Percentiles rank a stretch among this genome's conserved stretches.
These are phyloP conservation scores for Cryptotis parvus DNA, from an alignment of 2,113 vertebrate genomes.

Conservation along the genomic window DNA sequence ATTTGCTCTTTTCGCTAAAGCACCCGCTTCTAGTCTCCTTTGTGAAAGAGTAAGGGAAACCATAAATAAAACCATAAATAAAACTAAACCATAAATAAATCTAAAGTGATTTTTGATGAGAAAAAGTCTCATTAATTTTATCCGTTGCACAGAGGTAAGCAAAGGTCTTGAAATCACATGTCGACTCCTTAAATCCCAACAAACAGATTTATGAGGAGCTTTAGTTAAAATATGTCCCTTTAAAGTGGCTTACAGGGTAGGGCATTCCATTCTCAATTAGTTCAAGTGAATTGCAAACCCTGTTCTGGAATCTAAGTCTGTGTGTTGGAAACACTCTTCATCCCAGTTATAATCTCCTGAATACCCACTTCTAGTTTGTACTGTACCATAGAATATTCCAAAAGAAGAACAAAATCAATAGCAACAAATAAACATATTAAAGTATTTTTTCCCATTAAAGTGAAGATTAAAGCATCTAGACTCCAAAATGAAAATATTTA, in stretches of 20 bases:
- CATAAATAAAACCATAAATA: not conserved
- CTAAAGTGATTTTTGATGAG: too few relatives aligned
- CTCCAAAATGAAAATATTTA: conserved; percentile 45
- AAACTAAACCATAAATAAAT: too few relatives aligned
- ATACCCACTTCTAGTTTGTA: not conserved
- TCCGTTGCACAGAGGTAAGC: too few relatives aligned
- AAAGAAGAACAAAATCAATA: conserved; percentile 2
- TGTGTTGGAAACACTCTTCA: not conserved
- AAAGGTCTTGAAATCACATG: too few relatives aligned
- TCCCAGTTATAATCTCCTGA: not conserved
- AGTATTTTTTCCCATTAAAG: not conserved
- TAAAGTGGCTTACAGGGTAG: too few relatives aligned
- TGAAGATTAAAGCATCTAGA: not conserved
- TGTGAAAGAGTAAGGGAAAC: not conserved
- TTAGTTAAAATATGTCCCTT: not conserved
- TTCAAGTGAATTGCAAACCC: not conserved
- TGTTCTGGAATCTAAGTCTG: not conserved
- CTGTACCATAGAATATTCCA: not conserved
- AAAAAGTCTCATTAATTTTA: too few relatives aligned
- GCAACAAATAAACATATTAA: conserved; percentile 11
- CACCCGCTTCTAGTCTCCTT: not conserved
- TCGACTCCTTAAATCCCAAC: not conserved
- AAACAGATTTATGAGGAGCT: not conserved
- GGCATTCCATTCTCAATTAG: not conserved
- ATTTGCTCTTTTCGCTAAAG: too few relatives aligned